These are phyloP conservation scores for Denticeps clupeoides DNA, from an alignment of 2,797 vertebrate species.

Conservation along the genomic window DNA sequence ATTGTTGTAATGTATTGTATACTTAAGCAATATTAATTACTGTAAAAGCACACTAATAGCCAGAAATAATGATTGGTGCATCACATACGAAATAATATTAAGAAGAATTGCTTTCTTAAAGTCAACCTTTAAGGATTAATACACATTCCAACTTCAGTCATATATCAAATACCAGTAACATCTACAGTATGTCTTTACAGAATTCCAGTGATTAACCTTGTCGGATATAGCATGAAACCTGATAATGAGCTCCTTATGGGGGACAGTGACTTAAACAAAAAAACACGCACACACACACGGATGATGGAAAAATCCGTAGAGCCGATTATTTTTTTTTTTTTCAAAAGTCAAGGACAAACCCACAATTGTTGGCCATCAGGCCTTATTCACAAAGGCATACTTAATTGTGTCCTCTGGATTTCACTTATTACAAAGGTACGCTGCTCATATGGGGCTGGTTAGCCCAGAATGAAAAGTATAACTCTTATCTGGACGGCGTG, in stretches of 20 bases:
- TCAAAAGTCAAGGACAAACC: conserved; percentile 52
- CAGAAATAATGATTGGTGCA: conserved; percentile 13
- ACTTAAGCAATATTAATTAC: conserved; percentile 13
- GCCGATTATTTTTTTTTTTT: conserved; percentile 27
- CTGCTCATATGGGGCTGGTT: conserved; percentile 51
- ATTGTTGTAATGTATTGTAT: conserved; percentile 32
- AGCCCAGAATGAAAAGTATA: conserved; percentile 26
- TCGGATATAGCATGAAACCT: conserved; percentile 8
- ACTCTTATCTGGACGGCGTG: conserved; percentile 28
- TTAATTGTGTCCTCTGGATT: conserved; percentile 43
- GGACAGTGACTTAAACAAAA: neutral
- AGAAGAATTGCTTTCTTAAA: conserved; percentile 13
- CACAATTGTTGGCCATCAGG: conserved; percentile 42
- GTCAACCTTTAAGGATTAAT: conserved; percentile 26
- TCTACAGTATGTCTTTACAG: conserved; percentile 6
- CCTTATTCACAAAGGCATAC: conserved; percentile 30
- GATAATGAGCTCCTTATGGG: conserved; percentile 3
- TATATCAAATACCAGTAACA: conserved; percentile 19
- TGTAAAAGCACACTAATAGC: conserved; percentile 5
- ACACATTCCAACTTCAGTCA: conserved; percentile 17
- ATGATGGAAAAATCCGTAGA: conserved; percentile 5
- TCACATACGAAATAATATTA: conserved; percentile 23
- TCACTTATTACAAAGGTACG: conserved; percentile 38
- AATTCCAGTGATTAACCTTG: conserved; percentile 28
- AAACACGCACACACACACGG: conserved; percentile 3